Conservation (phyloP, 2,888 invertebrate genomes). For the Pachymerium ferrugineum region DNA sequence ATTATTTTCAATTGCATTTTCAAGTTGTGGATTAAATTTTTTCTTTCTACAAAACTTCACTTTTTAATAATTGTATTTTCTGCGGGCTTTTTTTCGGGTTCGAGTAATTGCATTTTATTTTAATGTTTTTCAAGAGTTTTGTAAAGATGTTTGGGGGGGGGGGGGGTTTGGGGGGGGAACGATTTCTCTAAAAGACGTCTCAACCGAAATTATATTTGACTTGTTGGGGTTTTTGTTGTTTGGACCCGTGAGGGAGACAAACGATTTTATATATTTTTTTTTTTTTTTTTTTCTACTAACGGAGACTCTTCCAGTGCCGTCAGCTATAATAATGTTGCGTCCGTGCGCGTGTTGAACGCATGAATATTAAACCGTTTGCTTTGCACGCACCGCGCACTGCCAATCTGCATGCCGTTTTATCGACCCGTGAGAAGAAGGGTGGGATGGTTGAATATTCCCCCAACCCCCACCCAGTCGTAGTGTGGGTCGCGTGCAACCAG, state of each 20-base stretch:
- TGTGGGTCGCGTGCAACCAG: neutral
- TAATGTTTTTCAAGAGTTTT: neutral
- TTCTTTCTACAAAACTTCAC: neutral
- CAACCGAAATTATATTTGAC: neutral
- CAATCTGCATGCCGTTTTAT: constrained; percentile 13
- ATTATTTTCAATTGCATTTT: constrained; percentile 8
- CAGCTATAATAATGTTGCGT: constrained; percentile 3
- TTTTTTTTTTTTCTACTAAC: neutral
- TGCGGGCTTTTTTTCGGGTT: neutral
- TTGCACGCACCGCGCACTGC: constrained; percentile 8
- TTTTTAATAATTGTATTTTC: constrained; percentile 27
- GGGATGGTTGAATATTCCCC: neutral
- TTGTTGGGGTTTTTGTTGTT: constrained; percentile 2
- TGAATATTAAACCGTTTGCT: constrained; percentile 13
- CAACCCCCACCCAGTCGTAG: neutral
- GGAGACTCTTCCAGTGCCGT: neutral
- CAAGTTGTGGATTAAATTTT: neutral
- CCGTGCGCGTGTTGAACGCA: constrained; percentile 6
- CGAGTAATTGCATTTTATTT: neutral
- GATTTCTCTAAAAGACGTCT: neutral
- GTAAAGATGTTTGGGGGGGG: too few species aligned
- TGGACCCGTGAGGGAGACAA: constrained; percentile 8
- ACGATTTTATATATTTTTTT: neutral
- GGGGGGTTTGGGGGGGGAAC: too few species aligned
- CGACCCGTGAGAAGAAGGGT: neutral